Base-by-base conservation (phyloP, 2,797 vertebrate genomes). In the Anabas testudineus region DNA sequence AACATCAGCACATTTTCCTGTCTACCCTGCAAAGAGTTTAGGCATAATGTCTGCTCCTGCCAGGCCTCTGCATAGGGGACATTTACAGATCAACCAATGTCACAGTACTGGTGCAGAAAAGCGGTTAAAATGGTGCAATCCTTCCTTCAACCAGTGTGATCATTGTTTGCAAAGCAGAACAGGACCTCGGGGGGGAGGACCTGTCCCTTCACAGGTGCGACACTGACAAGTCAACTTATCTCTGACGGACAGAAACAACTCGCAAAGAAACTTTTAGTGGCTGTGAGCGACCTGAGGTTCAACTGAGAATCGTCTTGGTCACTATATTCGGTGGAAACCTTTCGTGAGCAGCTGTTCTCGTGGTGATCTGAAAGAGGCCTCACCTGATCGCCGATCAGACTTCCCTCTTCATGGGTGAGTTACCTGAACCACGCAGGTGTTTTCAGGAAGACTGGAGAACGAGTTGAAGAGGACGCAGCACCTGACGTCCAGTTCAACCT, bases 391-490 rank as follows among this genome's bases (percentile, higher is more conserved):
- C 56, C 61, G 76, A 75, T 83, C 86, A 71, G 48, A 90, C 90
- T 90, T 86, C 88, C 83, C 88, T 84, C 82, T 82, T 80, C 82
- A 87, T 87, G 54, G 72, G 81, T 67, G 81, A 76, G 78, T 84
- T 81, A 92, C 89, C 90, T 92, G 88, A 78, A 53, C 8, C 82
- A 68, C 84, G 82, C 92, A 93, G 90, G 92, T 93, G 91, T 88
- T 85, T 88, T 76, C 78, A 81, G 80, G 82, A 85, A 86, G 79
- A 70, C 28, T 67, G 30, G 19, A 30, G 37, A n/a, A 30, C 16
- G 43, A 12, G 21, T 0, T 2, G 13, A 39, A 63, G 16, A 62
- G 14, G 48, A 77, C 56, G 39, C 41, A 24, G 3, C 34, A 1
- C 3, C 1, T 3, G 24, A 4, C 14, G 18, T 5, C 15, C 12